Evolutionary conservation across 2,797 vertebrate genomes (phyloP).

Genomic region (Paramormyrops hopkinsi): DNA sequence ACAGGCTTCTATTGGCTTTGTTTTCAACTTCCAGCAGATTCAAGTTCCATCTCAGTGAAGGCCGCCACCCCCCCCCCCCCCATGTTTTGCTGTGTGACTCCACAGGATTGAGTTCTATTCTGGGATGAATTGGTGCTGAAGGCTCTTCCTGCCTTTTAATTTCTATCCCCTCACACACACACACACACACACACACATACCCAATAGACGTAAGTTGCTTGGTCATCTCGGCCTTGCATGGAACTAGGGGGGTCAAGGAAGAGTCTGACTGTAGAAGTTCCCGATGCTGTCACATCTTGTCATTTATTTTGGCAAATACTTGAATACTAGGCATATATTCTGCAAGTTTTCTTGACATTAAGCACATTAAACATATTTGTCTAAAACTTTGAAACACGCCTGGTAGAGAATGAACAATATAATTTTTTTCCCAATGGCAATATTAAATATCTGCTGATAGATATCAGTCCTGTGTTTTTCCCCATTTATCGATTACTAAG

Average conservation of each 20-base stretch:
- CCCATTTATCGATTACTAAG: neutral
- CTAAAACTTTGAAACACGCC: neutral
- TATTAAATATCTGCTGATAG: neutral
- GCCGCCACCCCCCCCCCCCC: neutral
- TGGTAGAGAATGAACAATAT: neutral
- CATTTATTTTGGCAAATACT: neutral
- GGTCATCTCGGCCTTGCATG: neutral
- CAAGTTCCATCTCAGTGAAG: neutral
- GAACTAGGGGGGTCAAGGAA: neutral
- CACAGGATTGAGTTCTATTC: neutral
- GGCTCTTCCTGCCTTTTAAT: neutral
- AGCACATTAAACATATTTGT: neutral
- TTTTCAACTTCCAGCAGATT: neutral
- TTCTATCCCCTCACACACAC: neutral
- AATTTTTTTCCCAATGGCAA: neutral
- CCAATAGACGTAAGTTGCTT: neutral
- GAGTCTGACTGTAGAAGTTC: neutral
- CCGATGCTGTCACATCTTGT: neutral
- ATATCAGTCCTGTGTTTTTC: neutral
- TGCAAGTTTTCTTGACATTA: neutral
- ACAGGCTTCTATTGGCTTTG: neutral
- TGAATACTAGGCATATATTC: neutral
- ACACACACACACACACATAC: neutral
- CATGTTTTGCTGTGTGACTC: neutral
- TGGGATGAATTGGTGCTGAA: neutral